These are phyloP conservation scores for Cynodonichthys magdalenae DNA, from an alignment of 2,797 vertebrate genomes.

Conservation along the genomic window DNA sequence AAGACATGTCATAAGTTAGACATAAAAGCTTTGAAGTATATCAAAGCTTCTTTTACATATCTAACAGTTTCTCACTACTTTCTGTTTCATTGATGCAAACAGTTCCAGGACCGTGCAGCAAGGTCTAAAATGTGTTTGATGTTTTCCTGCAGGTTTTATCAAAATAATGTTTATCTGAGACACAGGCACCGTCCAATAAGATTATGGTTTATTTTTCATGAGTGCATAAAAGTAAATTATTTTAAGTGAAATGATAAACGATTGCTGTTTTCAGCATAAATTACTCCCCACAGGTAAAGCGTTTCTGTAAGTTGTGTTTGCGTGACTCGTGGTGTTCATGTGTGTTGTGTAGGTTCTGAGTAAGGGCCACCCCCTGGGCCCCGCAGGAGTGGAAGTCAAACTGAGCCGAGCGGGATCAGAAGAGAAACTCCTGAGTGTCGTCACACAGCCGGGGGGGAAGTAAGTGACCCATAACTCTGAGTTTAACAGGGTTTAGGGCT, in stretches of 20 bases:
- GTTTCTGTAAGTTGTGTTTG: neutral
- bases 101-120: too few relatives aligned
- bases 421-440: slow-evolving; percentile 84
- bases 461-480: slow-evolving; percentile 71
- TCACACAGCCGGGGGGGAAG: slow-evolving; percentile 93
- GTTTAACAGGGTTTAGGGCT: neutral
- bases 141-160: too few relatives aligned
- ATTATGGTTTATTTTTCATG: too few relatives aligned
- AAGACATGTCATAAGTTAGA: too few relatives aligned
- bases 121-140: too few relatives aligned
- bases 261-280: neutral
- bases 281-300: neutral
- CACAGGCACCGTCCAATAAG: too few relatives aligned
- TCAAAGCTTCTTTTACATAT: too few relatives aligned
- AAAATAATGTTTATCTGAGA: too few relatives aligned
- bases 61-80: too few relatives aligned
- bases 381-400: slow-evolving; percentile 90
- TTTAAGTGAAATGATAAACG: neutral
- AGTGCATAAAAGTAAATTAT: too few relatives aligned
- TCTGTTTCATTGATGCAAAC: too few relatives aligned
- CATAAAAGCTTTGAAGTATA: too few relatives aligned
- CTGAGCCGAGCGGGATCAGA: slow-evolving; percentile 84
- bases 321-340: neutral
- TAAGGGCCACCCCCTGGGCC: slow-evolving; percentile 90
- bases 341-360: slow-evolving; percentile 87